A percentile compares a stretch with the other conserved stretches of the same genome.
phyloP scores from a whole-genome alignment of 2,888 invertebrate genomes.

The Callimorpha dominula region DNA sequence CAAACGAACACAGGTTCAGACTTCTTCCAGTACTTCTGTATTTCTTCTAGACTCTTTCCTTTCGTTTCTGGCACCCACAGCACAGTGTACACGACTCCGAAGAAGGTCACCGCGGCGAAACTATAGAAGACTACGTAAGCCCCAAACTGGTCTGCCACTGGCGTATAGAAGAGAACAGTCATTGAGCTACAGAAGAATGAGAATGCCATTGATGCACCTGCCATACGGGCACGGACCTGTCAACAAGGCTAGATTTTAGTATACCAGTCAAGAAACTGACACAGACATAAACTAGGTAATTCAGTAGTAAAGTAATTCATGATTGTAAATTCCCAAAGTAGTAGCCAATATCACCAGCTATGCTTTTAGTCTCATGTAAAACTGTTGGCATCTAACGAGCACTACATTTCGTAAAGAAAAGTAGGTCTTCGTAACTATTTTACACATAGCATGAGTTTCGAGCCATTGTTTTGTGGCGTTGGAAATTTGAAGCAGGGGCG shows the following conservation, averaged over 20 bases:
- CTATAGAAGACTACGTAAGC: conserved; percentile 73
- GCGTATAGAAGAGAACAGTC: conserved; percentile 73
- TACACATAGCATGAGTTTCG: too few species aligned
- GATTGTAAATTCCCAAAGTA: too few species aligned
- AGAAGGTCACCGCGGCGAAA: conserved; percentile 70
- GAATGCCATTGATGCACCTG: conserved; percentile 73
- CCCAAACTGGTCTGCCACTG: conserved; percentile 70
- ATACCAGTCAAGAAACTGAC: background rate
- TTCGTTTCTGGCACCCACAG: conserved; percentile 82
- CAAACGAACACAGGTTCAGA: conserved; percentile 64
- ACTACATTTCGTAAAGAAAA: too few species aligned
- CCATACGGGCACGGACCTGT: conserved; percentile 74
- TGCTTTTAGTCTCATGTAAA: too few species aligned
- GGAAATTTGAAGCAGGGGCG: too few species aligned
- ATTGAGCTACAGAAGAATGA: conserved; percentile 77
- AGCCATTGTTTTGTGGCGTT: too few species aligned
- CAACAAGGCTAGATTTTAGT: background rate
- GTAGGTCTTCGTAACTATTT: too few species aligned
- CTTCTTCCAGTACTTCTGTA: conserved; percentile 68
- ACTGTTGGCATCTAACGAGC: too few species aligned
- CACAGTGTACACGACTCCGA: conserved; percentile 72
- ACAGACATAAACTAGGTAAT: too few species aligned
- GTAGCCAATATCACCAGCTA: too few species aligned
- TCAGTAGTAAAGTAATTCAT: too few species aligned
- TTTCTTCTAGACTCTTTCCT: conserved; percentile 74